Base-by-base conservation (phyloP, 2,113 vertebrate species). In the Brachirus orientalis region DNA sequence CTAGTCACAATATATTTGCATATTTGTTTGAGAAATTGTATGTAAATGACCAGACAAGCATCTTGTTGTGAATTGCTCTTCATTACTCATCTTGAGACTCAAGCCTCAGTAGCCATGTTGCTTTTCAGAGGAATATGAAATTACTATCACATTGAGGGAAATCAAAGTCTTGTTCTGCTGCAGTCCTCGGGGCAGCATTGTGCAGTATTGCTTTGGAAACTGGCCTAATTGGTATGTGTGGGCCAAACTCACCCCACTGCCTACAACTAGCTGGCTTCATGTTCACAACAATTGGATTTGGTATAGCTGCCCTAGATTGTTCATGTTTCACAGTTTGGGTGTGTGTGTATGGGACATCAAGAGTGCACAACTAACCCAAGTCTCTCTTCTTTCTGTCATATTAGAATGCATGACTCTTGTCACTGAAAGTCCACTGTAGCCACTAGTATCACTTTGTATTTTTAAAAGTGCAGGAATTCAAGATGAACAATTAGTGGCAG, bases 181-280 rank as follows among this genome's bases (percentile, higher is more conserved):
- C 78, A 81, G 83, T 91, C 86, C 86, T 89, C 88, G 84, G 81
- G 86, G 86, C 82, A 87, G 85, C 81, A 88, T 88, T 86, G 86
- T 85, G 83, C 77, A 75, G 82, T 87, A 92, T 86, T 89, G 87
- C 85, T 88, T 88, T 89, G 89, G 91, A 92, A 89, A 84, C 70
- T 18, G 73, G 83, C 90, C 91, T 93, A 93, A 93, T 92, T 91
- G 91, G 90, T 90, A 88, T 90, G 90, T 90, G 86, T 91, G 91
- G 89, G 88, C 89, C 91, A 93, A 91, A 91, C 86, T 90, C 87
- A 83, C 86, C 88, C 81, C 72, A 76, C 81, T 75, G 89, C 85
- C 87, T 87, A 80, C 83, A 92, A 89, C 85, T 91, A 86, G 86
- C 83, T 89, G 90, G 88, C 86, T 88, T 90, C 87, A 90, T 91